These are phyloP conservation scores for Ennomos erosarius DNA, from an alignment of 2,888 invertebrate genomes.

Conservation along the genomic window DNA sequence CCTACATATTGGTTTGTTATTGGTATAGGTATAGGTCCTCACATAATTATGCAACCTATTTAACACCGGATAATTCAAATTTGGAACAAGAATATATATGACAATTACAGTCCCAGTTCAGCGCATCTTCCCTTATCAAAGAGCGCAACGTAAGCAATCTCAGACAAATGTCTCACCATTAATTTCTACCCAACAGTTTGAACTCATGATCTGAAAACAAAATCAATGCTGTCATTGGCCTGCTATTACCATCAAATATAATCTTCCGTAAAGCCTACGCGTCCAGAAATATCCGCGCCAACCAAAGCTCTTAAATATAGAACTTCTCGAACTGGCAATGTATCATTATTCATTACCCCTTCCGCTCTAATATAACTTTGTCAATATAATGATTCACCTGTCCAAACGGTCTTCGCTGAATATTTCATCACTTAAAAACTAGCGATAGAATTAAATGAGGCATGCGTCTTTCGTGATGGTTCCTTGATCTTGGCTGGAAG, in stretches of 20 bases:
- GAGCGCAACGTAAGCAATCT: too few relatives aligned
- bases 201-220: constrained; percentile 7
- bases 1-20: too few relatives aligned
- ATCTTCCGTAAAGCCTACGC: constrained; percentile 29
- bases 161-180: too few relatives aligned
- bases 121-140: too few relatives aligned
- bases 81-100: too few relatives aligned
- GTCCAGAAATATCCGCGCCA: constrained; percentile 15
- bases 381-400: constrained; percentile 22
- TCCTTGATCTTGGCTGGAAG: neutral
- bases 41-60: too few relatives aligned
- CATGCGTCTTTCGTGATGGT: neutral
- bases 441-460: constrained; percentile 5
- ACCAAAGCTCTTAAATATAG: constrained; percentile 11
- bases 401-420: constrained; percentile 10
- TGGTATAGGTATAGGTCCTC: too few relatives aligned
- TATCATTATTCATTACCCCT: constrained; percentile 17
- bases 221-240: constrained; percentile 5
- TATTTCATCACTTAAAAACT: constrained; percentile 16
- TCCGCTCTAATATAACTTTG: constrained; percentile 24
- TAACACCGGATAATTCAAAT: too few relatives aligned
- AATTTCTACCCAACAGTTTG: too few relatives aligned
- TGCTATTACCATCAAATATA: constrained; percentile 15
- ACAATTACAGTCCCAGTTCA: too few relatives aligned
- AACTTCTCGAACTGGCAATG: constrained; percentile 15